Conservation (phyloP, 2,888 invertebrate genomes). For the Criorhina ranunculi region DNA sequence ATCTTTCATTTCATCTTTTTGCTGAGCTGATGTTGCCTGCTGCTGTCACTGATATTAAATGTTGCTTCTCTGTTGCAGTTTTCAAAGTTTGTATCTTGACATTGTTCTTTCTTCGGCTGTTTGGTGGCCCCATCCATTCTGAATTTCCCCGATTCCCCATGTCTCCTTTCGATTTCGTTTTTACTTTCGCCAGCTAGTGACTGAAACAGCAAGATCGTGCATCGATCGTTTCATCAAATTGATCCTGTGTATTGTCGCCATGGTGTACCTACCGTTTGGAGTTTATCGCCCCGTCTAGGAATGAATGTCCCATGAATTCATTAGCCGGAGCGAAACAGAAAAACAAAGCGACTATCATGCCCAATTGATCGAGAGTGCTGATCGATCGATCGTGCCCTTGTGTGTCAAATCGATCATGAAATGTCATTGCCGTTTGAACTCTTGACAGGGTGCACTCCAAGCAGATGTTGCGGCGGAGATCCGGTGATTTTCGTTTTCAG, state of each 20-base stretch:
- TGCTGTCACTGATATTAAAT: too few relatives aligned
- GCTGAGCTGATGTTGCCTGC: too few relatives aligned
- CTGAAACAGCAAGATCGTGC: conserved; percentile 60
- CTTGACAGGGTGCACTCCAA: conserved; percentile 37
- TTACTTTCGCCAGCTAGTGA: conserved; percentile 42
- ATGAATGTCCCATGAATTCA: conserved; percentile 68
- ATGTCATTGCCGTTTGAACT: conserved; percentile 81
- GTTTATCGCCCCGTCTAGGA: conserved; percentile 44
- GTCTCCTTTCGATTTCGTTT: conserved; percentile 67
- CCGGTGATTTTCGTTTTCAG: conserved; percentile 7
- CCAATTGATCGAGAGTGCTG: conserved; percentile 62
- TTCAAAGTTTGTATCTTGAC: conserved; percentile 16
- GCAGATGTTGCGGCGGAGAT: background rate
- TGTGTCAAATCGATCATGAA: conserved; percentile 84
- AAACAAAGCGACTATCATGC: conserved; percentile 43
- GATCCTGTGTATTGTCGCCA: conserved; percentile 40
- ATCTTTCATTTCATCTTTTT: too few relatives aligned
- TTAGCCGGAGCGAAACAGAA: conserved; percentile 36
- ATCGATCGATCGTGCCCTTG: conserved; percentile 81
- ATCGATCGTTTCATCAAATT: conserved; percentile 55
- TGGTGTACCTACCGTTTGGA: conserved; percentile 24
- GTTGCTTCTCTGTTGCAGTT: too few relatives aligned
- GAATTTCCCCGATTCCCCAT: conserved; percentile 42
- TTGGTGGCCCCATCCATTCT: conserved; percentile 16
- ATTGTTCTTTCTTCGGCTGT: background rate